Evolutionary conservation across 2,797 vertebrate species (phyloP), one percentile per base, ranked within the genome.

Genomic region (Syncerus caffer): DNA sequence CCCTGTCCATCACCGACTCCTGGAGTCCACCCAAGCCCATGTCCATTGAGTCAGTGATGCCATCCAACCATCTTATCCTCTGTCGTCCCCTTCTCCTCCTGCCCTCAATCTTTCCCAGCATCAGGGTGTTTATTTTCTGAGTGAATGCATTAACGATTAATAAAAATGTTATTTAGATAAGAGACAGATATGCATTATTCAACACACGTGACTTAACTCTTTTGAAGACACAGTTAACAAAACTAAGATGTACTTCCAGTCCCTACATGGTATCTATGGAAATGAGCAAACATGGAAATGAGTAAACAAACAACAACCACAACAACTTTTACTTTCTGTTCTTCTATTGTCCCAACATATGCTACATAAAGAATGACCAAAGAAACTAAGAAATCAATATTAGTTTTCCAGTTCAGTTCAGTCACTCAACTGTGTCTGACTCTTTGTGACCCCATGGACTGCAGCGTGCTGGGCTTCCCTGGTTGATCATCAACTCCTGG

Each of bases 211-310:
- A 23, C 4, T 90, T 83, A 91, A 23, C 31, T 23, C 25, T 67
- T 87, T 45, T 87, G 31, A 92, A 95, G 23, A 64, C 4, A 71
- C 0, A 87, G 2, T 13, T 67, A 86, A 50, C 42, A 91, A 89
- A 88, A 74, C 3, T 11, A 58, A 84, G 16, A 6, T 42, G 9
- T 13, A 57, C 3, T 67, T 94, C 42, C 29, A 21, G 27, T 60
- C 17, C 1, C 31, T 64, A 6, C 0, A 0, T 51, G 23, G 34
- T 3, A 9, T 4, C 14, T 2, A 58, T 2, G 1, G 11, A 86
- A 47, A 34, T 31, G 62, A 47, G 2, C 12, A 38, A 8, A 62
- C 42, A 19, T 38, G 64, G n/a, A 67, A 67, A 67, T 67, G 9
- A 67, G n/a, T 38, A 45, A 12, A 62, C 19, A 10, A 45, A 23